phyloP scores from a whole-genome alignment of 2,113 vertebrate species.

The Istiophorus platypterus region DNA sequence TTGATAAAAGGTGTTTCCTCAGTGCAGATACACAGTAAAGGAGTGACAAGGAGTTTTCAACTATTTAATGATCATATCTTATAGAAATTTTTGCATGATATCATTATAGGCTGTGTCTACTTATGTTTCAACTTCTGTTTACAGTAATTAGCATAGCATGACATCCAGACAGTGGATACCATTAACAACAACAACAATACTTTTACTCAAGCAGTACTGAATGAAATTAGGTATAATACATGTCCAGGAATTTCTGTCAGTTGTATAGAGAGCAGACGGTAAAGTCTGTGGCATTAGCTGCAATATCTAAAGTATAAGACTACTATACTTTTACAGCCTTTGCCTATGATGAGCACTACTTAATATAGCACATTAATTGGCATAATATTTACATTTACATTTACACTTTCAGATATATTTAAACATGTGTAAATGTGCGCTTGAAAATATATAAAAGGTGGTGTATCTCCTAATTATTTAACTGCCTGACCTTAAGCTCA shows the following conservation, averaged over 20 bases:
- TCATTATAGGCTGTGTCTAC: background rate
- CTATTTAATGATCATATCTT: background rate
- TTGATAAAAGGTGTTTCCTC: constrained; percentile 25
- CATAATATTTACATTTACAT: background rate
- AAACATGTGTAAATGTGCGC: background rate
- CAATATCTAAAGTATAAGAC: background rate
- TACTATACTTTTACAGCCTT: background rate
- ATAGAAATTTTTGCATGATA: background rate
- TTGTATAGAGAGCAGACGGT: background rate
- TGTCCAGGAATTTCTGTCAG: background rate
- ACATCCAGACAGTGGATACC: constrained; percentile 7
- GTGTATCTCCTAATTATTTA: background rate
- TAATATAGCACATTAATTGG: background rate
- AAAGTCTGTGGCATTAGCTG: background rate
- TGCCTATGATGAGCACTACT: background rate
- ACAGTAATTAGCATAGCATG: background rate
- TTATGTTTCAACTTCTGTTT: constrained; percentile 11
- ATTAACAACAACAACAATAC: background rate
- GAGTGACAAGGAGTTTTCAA: background rate
- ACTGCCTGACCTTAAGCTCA: background rate
- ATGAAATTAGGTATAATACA: background rate
- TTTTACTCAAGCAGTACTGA: background rate
- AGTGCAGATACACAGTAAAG: background rate
- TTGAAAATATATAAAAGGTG: background rate
- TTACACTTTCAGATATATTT: background rate